Evolutionary conservation across 2,888 invertebrate genomes (phyloP), one percentile per base, ranked within the genome.

Genomic region (Eupithecia inturbata): DNA sequence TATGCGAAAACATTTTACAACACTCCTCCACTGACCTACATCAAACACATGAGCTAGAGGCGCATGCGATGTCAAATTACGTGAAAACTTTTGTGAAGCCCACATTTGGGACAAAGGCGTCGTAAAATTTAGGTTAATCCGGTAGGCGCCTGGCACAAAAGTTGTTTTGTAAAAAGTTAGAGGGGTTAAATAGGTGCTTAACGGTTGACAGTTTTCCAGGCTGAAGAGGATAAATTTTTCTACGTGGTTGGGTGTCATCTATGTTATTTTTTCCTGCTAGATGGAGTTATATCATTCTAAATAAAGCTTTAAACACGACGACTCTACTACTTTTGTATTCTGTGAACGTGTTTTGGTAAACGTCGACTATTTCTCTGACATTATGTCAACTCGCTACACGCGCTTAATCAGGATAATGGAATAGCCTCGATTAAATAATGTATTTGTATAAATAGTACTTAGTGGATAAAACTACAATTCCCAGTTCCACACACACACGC

Each of bases 1-100:
- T 74, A 68, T 57, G 73, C 63, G 53, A 74, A 74, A 74, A 74
- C 70, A 67, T n/a, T 71, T 68, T 68, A 71, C 68, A 39, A 57
- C 62, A 39, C 39, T 45, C 45, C 28, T 31, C 22, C 53, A 60
- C 66, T 74, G 74, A 71, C 74, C 74, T 74, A 60, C 22, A 66
- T 66, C 64, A 36, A 62, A 45, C 41, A 60, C 33, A 64, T 57
- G 36, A 39, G 36, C 36, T 64, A 64, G 22, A 36, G 64, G 62
- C 19, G 36, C 70, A 74, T 53, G 70, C 70, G 22, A 73, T 45
- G 60, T 60, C 60, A 66, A 66, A 66, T 66, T 66, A 66, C 66
- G 66, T 66, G 66, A 39, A 66, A 66, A 66, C 26, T 66, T 64
- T 39, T 64, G 64, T 39, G 0, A 66, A 66, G 39, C 39, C 66